A percentile compares a stretch with the other conserved stretches of the same genome.
Evolutionary conservation across 2,797 vertebrate genomes (phyloP).

Genomic region (Salmo trutta): DNA sequence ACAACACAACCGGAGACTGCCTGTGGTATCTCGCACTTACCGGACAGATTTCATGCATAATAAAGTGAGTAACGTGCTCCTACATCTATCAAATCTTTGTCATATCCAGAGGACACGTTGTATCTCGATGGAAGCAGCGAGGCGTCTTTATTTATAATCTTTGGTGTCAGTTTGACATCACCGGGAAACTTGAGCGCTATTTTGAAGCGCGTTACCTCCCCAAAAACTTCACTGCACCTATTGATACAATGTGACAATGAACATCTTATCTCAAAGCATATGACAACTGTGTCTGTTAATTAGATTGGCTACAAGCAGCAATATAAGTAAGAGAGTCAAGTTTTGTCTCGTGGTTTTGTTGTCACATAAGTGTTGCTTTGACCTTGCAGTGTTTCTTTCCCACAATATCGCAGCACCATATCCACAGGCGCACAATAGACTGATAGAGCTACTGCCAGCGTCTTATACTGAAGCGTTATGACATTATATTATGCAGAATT

Average conservation of each 20-base stretch:
- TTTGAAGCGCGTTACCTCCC: constrained; percentile 54
- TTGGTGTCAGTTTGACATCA: constrained; percentile 23
- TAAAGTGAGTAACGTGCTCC: constrained; percentile 76
- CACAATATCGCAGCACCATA: constrained; percentile 16
- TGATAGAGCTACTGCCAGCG: constrained; percentile 30
- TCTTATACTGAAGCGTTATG: background rate
- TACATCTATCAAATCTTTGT: constrained; percentile 32
- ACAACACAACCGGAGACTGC: constrained; percentile 65
- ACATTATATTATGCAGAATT: background rate
- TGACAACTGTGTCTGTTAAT: constrained; percentile 53
- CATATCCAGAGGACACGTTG: constrained; percentile 18
- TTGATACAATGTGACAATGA: constrained; percentile 67
- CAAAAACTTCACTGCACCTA: constrained; percentile 63
- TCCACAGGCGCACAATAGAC: constrained; percentile 57
- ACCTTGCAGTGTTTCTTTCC: constrained; percentile 59
- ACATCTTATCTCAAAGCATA: constrained; percentile 42
- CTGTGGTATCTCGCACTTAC: constrained; percentile 51
- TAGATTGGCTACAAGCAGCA: constrained; percentile 43
- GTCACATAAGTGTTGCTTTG: constrained; percentile 44
- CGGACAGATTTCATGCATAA: constrained; percentile 67
- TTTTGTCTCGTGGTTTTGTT: constrained; percentile 46
- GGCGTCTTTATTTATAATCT: constrained; percentile 29
- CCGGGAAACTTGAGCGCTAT: constrained; percentile 57
- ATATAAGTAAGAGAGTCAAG: constrained; percentile 46
- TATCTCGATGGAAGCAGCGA: constrained; percentile 22